Base-by-base conservation (phyloP, 2,113 vertebrate species). In the Lanius ludovicianus region DNA sequence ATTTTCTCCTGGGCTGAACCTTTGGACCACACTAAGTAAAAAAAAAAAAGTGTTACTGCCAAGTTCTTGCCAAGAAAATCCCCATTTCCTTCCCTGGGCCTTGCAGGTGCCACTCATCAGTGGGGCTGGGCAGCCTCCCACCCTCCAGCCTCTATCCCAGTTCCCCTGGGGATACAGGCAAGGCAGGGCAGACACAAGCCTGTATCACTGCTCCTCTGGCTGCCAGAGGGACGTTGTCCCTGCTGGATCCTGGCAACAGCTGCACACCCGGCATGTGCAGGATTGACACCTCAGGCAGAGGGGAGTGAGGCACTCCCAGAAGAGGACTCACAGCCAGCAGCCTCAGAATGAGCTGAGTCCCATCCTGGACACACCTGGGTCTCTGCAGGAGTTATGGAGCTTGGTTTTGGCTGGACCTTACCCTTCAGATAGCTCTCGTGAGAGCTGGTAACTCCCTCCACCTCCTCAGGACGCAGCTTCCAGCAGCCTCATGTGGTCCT, bases 261-360 rank as follows among this genome's bases (percentile, higher is more conserved):
- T 63, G 63, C 47, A 59, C 56, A 33, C 7, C 7, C 0, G 0
- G 44, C 25, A 0, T 21, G 33, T 2, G 4, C 33, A 37, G 59
- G 49, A 17, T 3, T 31, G 39, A 37, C 8, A 1, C 12, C 35
- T 59, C 5, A 0, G 65, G 44, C 47, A 39, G 1, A 13, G 31
- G 23, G 44, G 28, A 76, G 4, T 2, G 17, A 0, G 3, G 53
- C 56, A 14, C 35, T 77, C 70, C 44, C 57, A 68, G 78, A 52
- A 33, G 33, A 46, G 1, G 1, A 42, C 7, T 82, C 23, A 5
- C 3, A 10, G 25, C 35, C 74, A 53, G 56, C 33, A 46, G 79
- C 33, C 50, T 42, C 2, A 3, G 47, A 17, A n/a, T 5, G 22
- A 35, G 47, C 28, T 68, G 57, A 18, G 3, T 39, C 11, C 0